Percentiles rank a stretch among this genome's conserved stretches.
Conservation (phyloP, 2,797 vertebrate genomes). For the Chloroceryle amazona region DNA sequence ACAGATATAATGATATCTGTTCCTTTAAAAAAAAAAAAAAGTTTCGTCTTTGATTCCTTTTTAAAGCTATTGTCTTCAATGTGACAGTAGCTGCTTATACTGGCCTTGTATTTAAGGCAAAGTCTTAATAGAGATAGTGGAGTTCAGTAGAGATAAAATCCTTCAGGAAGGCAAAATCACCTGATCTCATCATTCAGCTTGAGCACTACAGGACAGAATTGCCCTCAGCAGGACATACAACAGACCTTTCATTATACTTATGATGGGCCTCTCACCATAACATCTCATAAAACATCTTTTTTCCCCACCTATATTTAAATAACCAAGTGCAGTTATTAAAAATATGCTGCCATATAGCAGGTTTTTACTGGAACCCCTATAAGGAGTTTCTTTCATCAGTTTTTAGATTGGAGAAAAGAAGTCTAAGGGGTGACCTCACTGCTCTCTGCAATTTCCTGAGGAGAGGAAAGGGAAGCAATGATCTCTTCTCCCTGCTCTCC, state of each 20-base stretch:
- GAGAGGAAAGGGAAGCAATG: not conserved
- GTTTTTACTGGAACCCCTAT: not conserved
- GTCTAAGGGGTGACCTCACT: not conserved
- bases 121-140: not conserved
- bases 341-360: not conserved
- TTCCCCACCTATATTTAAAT: not conserved
- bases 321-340: not conserved
- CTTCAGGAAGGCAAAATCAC: conserved; percentile 32
- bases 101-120: not conserved
- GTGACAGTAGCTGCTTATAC: not conserved
- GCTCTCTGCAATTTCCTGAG: not conserved
- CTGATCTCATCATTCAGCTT: conserved; percentile 47
- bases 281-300: not conserved
- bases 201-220: not conserved
- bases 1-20: not conserved
- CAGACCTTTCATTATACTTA: not conserved
- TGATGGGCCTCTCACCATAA: not conserved
- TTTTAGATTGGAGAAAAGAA: not conserved
- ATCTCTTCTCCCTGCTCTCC: not conserved
- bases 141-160: conserved; percentile 28
- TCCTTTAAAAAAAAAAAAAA: not conserved
- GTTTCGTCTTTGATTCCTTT: not conserved
- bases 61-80: conserved; percentile 34
- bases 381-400: not conserved
- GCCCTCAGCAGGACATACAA: not conserved